Evolutionary conservation across 2,888 invertebrate species (phyloP), one percentile per base, ranked within the genome.

Genomic region (Elegia similella): DNA sequence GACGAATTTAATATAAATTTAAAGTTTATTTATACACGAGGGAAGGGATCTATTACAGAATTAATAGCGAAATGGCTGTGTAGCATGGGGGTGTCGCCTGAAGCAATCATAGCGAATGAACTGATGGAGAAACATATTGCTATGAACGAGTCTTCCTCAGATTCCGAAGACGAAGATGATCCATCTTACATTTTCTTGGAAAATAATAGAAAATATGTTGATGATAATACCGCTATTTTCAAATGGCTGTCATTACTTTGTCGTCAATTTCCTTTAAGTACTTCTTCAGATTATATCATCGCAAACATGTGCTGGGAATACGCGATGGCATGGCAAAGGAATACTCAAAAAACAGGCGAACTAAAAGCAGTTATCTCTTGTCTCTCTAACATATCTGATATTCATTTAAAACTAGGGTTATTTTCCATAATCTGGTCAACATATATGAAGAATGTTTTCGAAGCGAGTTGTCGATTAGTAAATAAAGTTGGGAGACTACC

Each of bases 291-390:
- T 70, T 94, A 95, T 42, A 87, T 98, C 43, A 89, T 98, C 52
- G 94, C 96, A 12, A 97, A 98, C 78, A 95, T 98, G 93, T 94
- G 95, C 65, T 98, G 98, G 98, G 98, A 98, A 80, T 97, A 96
- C 78, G 95, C 96, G 56, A 93, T 96, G 65, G 93, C 94, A 55
- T 98, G 98, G 98, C 96, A 96, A 75, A 96, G 95, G 79, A 94
- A 95, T 65, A 92, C 95, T 61, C 92, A 94, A 47, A 92, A 93
- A 62, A 87, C 95, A 6, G 88, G 93, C 12, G 92, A 94, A 68
- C 90, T 98, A 34, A 92, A 94, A 63, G 94, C 95, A n/a, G 95
- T 96, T 0, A 72, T 97, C 6, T 88, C 88, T 55, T 96, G 96
- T 75, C 86, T 97, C 52, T 90, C 92, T 55, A 89, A 92, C 63